Evolutionary conservation across 1,140 invertebrate genomes (phyloP).

Genomic region (Bombus cullumanus): DNA sequence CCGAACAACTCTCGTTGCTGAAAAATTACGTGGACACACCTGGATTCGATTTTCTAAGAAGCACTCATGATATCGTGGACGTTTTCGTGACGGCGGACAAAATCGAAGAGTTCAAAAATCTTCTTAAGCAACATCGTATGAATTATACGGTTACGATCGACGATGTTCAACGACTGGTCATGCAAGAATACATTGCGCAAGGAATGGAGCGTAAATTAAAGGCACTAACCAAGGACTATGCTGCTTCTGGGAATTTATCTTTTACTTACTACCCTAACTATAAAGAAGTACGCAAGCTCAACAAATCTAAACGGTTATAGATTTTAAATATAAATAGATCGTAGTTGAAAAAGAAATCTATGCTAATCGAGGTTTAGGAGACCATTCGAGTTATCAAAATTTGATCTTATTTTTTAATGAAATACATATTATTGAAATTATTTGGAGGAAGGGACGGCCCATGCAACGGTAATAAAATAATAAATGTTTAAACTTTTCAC

Average conservation of each 20-base stretch:
- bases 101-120: constrained; percentile 36
- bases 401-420: no score
- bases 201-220: not conserved
- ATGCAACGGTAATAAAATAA: no score
- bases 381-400: no score
- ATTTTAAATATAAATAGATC: no score
- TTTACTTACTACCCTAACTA: constrained; percentile 49
- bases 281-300: constrained; percentile 32
- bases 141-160: constrained; percentile 44
- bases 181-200: constrained; percentile 27
- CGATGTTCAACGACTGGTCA: constrained; percentile 32
- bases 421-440: not conserved
- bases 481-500: not conserved
- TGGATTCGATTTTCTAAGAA: constrained; percentile 53
- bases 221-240: no score
- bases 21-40: not conserved
- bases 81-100: constrained; percentile 47
- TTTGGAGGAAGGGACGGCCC: not conserved
- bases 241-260: not conserved
- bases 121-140: constrained; percentile 24
- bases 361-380: no score
- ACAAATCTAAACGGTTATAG: not conserved
- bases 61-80: not conserved
- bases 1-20: constrained; percentile 30
- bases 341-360: not conserved